Evolutionary conservation across 1,140 invertebrate genomes (phyloP), one percentile per base, ranked within the genome.

Genomic region (Cotesia vestalis): DNA sequence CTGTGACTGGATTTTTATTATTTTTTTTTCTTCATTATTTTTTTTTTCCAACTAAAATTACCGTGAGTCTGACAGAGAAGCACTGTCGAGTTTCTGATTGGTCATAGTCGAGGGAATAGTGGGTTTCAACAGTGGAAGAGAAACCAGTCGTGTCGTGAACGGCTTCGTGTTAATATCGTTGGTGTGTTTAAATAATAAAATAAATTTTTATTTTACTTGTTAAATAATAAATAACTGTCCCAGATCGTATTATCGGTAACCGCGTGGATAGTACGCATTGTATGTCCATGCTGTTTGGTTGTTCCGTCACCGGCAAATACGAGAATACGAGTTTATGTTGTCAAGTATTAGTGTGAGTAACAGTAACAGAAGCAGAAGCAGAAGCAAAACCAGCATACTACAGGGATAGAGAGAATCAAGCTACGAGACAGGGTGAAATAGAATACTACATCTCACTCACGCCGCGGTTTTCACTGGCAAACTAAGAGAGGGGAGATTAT

Each of bases 361-460:
- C 40, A 46, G 46, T 11, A n/a, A 55, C 12, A 55, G 2, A 55
- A 9, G 12, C 17, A 57, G n/a, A 14, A 6, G n/a, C 40, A 46
- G 4, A 73, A 73, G 73, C 77, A 69, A 76, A 77, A 77, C 5
- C 71, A 73, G 73, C 77, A 69, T 75, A 77, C 76, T 75, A 77
- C 76, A 66, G 67, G 77, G 71, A 70, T 71, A 75, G 72, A 77
- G 76, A 76, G 76, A 64, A 78, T 17, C 17, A 17, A 17, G 17
- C 17, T 17, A 17, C 17, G 70, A 70, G 71, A 75, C 69, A 77
- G 77, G 77, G 76, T 78, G 77, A 78, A 77, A 77, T 78, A 77
- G 72, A 75, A 77, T 77, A 77, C 77, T 77, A 72, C 75, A 74
- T 71, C 76, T 74, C 73, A 72, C 74, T 73, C 71, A 66, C 66